A percentile compares a stretch with the other conserved stretches of the same genome.
Conservation (phyloP, 1,140 invertebrate species). For the Sweltsa coloradensis region DNA sequence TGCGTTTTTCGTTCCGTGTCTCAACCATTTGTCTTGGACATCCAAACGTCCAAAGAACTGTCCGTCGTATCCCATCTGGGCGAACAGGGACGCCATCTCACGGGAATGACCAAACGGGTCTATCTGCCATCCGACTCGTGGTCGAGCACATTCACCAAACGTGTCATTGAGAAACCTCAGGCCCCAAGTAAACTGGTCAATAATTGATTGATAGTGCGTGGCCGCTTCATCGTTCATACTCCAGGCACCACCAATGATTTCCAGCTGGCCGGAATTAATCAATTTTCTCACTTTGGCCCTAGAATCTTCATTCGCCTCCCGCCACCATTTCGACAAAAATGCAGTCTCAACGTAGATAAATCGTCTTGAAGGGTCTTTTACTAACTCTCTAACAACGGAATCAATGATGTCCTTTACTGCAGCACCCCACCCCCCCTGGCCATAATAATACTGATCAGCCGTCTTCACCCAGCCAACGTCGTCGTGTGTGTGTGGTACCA, state of each 20-base stretch:
- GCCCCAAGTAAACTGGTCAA: constrained; percentile 84
- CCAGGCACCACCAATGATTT: constrained; percentile 81
- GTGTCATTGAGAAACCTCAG: constrained; percentile 64
- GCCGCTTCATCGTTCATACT: constrained; percentile 91
- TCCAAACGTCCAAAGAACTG: constrained; percentile 81
- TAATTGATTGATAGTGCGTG: constrained; percentile 82
- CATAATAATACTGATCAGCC: constrained; percentile 72
- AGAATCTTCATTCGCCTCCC: constrained; percentile 49
- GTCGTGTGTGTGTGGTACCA: constrained; percentile 61
- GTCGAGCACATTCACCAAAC: constrained; percentile 70
- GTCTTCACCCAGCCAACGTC: constrained; percentile 81
- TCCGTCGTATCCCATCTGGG: constrained; percentile 74
- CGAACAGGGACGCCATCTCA: constrained; percentile 76
- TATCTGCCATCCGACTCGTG: constrained; percentile 82
- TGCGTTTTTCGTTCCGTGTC: constrained; percentile 48
- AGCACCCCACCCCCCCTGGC: too few relatives aligned
- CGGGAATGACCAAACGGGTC: constrained; percentile 87
- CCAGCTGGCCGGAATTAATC: constrained; percentile 63
- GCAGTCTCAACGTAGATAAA: constrained; percentile 43
- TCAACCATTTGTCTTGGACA: constrained; percentile 63
- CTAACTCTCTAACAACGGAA: too few relatives aligned
- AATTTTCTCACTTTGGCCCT: constrained; percentile 42
- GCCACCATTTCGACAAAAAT: constrained; percentile 91
- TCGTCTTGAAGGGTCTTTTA: too few relatives aligned
- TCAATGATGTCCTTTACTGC: too few relatives aligned